Evolutionary conservation across 2,113 vertebrate genomes (phyloP).

Genomic region (Barnardius zonarius): DNA sequence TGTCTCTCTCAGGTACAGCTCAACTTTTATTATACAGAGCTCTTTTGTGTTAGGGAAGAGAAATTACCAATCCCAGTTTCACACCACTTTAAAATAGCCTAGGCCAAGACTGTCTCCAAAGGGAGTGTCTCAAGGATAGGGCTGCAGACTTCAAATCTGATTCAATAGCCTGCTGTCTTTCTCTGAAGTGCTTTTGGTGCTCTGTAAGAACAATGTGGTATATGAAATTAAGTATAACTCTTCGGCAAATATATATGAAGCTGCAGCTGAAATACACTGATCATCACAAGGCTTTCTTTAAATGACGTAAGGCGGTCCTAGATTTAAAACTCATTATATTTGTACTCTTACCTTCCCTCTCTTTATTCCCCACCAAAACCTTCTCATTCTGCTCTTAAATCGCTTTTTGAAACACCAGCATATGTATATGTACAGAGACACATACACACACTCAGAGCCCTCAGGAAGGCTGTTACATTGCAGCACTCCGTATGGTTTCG

Average conservation of each 20-base stretch:
- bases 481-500: background rate
- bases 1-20: background rate
- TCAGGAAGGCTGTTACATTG: background rate
- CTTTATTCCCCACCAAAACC: background rate
- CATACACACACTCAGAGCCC: background rate
- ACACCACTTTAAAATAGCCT: background rate
- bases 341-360: background rate
- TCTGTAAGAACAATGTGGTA: constrained; percentile 6
- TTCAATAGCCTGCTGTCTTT: constrained; percentile 4
- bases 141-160: background rate
- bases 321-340: background rate
- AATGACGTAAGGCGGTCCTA: background rate
- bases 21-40: background rate
- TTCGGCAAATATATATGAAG: constrained; percentile 17
- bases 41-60: background rate
- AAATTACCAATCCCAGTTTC: background rate
- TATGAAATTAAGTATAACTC: background rate
- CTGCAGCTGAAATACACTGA: background rate
- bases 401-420: background rate
- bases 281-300: constrained; percentile 15
- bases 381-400: background rate
- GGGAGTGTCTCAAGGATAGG: constrained; percentile 12
- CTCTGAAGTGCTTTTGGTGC: background rate
- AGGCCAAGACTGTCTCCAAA: constrained; percentile 29
- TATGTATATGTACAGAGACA: background rate